Evolutionary conservation across 35 echinoderm and acorn worm genomes (phyloP).

Genomic region (Anneissia japonica): DNA sequence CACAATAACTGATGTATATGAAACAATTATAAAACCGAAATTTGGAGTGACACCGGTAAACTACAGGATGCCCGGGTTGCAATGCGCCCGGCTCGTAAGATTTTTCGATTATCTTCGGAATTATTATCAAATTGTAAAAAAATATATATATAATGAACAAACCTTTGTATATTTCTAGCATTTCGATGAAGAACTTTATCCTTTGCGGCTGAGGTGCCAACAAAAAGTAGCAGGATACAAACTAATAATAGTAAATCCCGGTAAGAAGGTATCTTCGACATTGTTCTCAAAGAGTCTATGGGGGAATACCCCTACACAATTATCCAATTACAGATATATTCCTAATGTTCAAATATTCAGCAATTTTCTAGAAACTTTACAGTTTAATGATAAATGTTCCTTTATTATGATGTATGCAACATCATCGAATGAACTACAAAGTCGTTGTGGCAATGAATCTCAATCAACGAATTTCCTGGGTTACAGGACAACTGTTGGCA

Average conservation of each 20-base stretch:
- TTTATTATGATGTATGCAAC: background rate
- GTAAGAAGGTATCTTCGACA: background rate
- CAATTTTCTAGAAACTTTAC: background rate
- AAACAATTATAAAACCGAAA: too few relatives aligned
- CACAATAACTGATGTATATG: too few relatives aligned
- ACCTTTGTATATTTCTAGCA: background rate
- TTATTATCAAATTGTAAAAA: too few relatives aligned
- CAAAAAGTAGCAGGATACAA: background rate
- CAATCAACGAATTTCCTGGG: background rate
- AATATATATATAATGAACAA: too few relatives aligned
- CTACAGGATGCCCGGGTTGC: too few relatives aligned
- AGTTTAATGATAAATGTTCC: background rate
- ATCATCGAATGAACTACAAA: background rate
- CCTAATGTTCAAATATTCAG: background rate
- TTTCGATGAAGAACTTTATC: background rate
- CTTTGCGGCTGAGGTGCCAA: background rate
- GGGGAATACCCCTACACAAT: background rate
- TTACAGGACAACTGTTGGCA: background rate
- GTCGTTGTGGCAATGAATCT: background rate
- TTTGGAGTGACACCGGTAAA: too few relatives aligned
- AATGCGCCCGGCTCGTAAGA: too few relatives aligned
- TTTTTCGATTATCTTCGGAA: too few relatives aligned
- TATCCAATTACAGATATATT: background rate
- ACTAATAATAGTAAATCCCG: background rate
- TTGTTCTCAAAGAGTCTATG: background rate